Evolutionary conservation across 2,113 vertebrate genomes (phyloP).

Genomic region (Laterallus jamaicensis): DNA sequence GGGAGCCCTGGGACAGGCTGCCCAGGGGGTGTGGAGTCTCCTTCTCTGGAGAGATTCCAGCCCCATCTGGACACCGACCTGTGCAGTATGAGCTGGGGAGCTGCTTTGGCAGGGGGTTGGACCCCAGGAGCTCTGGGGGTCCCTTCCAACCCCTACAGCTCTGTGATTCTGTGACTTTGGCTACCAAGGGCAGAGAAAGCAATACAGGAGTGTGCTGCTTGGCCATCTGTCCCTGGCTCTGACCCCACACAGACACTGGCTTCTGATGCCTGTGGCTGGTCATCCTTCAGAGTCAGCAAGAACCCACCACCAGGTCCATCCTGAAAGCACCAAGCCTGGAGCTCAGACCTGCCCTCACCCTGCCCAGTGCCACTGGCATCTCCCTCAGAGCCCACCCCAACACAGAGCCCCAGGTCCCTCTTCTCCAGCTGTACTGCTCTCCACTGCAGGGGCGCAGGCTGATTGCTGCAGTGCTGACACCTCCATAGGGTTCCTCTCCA

Average conservation of each 20-base stretch:
- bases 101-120: too few species aligned
- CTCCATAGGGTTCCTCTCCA: not conserved
- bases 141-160: too few species aligned
- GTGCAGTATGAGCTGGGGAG: too few species aligned
- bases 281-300: accelerated
- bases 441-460: not conserved
- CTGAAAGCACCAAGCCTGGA: not conserved
- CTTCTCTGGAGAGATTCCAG: too few species aligned
- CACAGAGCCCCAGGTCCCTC: not conserved
- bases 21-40: too few species aligned
- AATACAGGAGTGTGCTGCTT: not conserved
- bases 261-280: accelerated
- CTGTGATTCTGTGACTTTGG: too few species aligned
- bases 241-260: not conserved
- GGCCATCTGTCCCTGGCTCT: accelerated
- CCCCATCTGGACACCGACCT: too few species aligned
- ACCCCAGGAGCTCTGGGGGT: too few species aligned
- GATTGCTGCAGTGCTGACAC: accelerated
- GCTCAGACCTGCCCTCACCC: not conserved
- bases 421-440: not conserved
- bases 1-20: too few species aligned
- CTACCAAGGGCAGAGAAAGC: not conserved
- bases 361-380: not conserved
- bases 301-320: not conserved
- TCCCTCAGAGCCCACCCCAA: not conserved